Evolutionary conservation across 1,140 invertebrate species (phyloP).

Genomic region (Drosophila sechellia): DNA sequence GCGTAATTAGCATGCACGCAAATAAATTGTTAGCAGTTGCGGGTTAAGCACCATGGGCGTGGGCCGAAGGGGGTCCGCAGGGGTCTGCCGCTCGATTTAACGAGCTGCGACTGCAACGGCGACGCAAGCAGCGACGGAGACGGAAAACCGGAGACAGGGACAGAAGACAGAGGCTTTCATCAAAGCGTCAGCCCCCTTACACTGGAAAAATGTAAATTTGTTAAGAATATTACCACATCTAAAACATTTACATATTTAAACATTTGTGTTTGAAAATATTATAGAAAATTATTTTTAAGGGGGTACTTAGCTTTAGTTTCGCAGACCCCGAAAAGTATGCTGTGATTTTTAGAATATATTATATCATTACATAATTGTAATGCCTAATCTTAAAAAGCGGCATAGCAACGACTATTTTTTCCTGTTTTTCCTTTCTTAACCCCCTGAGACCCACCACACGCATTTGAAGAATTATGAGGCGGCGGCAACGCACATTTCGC

Average conservation of each 20-base stretch:
- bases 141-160: conserved; percentile 27
- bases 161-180: conserved; percentile 57
- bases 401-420: background rate
- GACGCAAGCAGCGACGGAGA: conserved; percentile 5
- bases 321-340: too few relatives aligned
- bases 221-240: too few relatives aligned
- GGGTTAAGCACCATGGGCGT: conserved; percentile 22
- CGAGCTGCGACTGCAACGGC: conserved; percentile 68
- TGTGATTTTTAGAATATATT: too few relatives aligned
- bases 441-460: conserved; percentile 62
- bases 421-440: conserved; percentile 23
- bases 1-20: conserved; percentile 76
- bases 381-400: too few relatives aligned
- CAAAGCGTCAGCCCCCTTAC: conserved; percentile 22
- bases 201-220: background rate
- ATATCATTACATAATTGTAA: background rate
- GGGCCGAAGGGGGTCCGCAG: conserved; percentile 1
- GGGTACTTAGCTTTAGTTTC: too few relatives aligned
- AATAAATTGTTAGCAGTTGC: conserved; percentile 64
- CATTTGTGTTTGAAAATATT: too few relatives aligned
- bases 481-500: conserved; percentile 73
- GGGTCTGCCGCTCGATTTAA: conserved; percentile 68
- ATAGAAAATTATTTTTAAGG: too few relatives aligned
- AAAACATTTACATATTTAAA: too few relatives aligned
- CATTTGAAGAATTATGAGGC: conserved; percentile 80